Conservation (phyloP, 2,797 vertebrate genomes). For the Myiotriccus ornatus region DNA sequence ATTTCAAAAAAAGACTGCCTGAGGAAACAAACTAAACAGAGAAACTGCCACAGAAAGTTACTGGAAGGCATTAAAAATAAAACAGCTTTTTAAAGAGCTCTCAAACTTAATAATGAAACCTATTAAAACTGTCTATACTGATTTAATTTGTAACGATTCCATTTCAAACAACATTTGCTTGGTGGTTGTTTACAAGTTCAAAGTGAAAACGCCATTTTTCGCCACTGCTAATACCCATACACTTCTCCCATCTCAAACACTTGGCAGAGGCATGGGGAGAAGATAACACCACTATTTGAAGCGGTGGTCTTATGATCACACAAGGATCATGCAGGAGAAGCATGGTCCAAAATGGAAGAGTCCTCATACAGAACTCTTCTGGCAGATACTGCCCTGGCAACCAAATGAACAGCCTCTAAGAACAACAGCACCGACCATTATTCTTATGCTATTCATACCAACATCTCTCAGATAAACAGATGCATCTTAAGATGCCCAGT, state of each 20-base stretch:
- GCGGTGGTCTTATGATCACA: rapidly evolving
- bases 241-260: background rate
- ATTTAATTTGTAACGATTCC: background rate
- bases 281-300: background rate
- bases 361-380: background rate
- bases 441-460: background rate
- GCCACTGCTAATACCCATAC: background rate
- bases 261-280: background rate
- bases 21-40: background rate
- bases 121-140: background rate
- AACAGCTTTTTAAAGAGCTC: background rate
- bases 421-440: background rate
- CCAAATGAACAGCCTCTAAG: background rate
- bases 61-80: background rate
- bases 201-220: background rate
- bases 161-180: background rate
- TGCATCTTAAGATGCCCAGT: background rate
- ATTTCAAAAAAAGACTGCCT: background rate
- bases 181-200: background rate
- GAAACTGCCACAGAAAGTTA: background rate
- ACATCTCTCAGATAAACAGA: background rate
- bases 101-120: background rate
- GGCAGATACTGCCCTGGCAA: background rate
- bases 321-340: background rate
- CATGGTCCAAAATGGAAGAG: background rate